Base-by-base conservation (phyloP, 2,888 invertebrate species). In the Perithous albicinctus region DNA sequence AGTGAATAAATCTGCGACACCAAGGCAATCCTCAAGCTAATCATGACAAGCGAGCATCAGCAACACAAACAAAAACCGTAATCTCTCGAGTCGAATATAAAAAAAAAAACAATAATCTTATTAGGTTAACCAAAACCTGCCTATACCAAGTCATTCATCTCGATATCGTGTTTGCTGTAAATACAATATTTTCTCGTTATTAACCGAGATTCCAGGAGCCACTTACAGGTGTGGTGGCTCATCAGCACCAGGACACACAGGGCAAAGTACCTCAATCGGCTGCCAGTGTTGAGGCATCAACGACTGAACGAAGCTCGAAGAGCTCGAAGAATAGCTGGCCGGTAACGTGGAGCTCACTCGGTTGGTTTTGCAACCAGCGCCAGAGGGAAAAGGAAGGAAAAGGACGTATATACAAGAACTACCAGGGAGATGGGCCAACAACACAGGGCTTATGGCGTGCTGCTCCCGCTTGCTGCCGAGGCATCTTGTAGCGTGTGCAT, bases 391-490 rank as follows among this genome's bases (percentile, higher is more conserved):
- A 67, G 46, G 66, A 43, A 29, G 43, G 61, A 61, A 56, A n/a
- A n/a, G n/a, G n/a, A n/a, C n/a, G n/a, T n/a, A n/a, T n/a, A n/a
- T n/a, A n/a, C n/a, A n/a, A n/a, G n/a, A 7, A 56, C n/a, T 20
- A 7, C 51, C 43, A 43, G 43, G n/a, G 66, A 41, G 51, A 78
- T 78, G 90, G 83, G 77, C 82, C 84, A 67, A 80, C 82, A 59
- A 51, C 48, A 72, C 48, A 72, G 66, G 61, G 54, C 54, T 61
- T 54, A 66, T 56, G 76, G 54, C 63, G 67, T 70, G 74, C 64
- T 51, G 72, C 56, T 43, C 23, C 46, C 35, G 74, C 43, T 74
- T 74, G n/a, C 64, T 74, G 73, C n/a, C 46, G 54, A 54, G 35
- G 59, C 70, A 29, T 54, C 59, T 20, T 3, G 51, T 61, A 54